Evolutionary conservation across 2,113 vertebrate genomes (phyloP).

Genomic region (Zosterops japonicus): DNA sequence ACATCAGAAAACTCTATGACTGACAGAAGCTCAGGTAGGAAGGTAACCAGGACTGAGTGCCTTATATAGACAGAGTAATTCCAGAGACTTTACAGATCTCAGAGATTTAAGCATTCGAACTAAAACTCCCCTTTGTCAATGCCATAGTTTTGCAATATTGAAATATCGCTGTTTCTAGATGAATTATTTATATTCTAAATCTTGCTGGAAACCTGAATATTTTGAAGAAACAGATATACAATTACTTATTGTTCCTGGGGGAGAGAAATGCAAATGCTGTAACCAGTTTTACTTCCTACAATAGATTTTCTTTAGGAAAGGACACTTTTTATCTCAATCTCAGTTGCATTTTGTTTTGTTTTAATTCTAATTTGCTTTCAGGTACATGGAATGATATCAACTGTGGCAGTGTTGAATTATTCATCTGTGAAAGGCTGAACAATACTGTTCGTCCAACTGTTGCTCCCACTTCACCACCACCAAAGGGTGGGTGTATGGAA

Average conservation of each 20-base stretch:
- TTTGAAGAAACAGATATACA: background rate
- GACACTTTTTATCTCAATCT: background rate
- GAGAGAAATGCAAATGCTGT: background rate
- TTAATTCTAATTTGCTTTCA: constrained; percentile 32
- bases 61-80: background rate
- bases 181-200: background rate
- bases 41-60: background rate
- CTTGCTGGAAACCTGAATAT: background rate
- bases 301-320: background rate
- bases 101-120: background rate
- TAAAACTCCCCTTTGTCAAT: background rate
- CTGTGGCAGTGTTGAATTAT: constrained; percentile 82
- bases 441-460: constrained; percentile 76
- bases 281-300: background rate
- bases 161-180: background rate
- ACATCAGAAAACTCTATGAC: background rate
- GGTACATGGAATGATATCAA: constrained; percentile 97
- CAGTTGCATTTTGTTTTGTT: background rate
- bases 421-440: constrained; percentile 88
- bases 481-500: constrained; percentile 82
- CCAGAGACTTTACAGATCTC: background rate
- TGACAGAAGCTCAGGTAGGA: background rate
- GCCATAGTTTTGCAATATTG: background rate
- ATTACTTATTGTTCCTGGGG: background rate
- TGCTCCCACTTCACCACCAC: constrained; percentile 67